These are phyloP conservation scores for Heliconius himera DNA, from an alignment of 1,140 invertebrate species.

Conservation along the genomic window DNA sequence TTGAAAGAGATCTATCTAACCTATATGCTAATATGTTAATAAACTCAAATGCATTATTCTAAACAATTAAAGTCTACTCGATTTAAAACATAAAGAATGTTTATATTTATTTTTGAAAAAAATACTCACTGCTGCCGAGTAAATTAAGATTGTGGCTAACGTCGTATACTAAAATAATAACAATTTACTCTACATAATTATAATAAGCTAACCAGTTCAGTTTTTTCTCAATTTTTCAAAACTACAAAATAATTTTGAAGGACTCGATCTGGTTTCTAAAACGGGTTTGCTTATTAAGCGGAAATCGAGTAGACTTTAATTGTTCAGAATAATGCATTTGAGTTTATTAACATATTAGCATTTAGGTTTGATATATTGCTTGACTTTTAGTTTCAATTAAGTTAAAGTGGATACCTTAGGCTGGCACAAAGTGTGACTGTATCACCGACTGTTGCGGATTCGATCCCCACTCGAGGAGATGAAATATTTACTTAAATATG, in stretches of 20 bases:
- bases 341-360: not conserved
- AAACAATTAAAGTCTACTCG: too few species aligned
- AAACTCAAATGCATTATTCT: too few species aligned
- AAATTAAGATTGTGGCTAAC: too few species aligned
- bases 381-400: not conserved
- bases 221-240: slow-evolving; percentile 1
- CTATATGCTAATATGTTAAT: too few species aligned
- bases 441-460: too few species aligned
- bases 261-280: slow-evolving; percentile 3
- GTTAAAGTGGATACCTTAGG: not conserved
- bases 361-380: not conserved
- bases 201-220: not conserved
- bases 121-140: too few species aligned
- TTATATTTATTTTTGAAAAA: too few species aligned
- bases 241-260: not conserved
- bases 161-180: not conserved
- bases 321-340: slow-evolving; percentile 5
- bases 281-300: not conserved
- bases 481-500: too few species aligned
- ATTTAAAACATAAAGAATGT: too few species aligned
- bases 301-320: not conserved
- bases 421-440: too few species aligned
- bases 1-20: too few species aligned
- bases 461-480: too few species aligned
- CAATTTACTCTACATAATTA: not conserved